These are phyloP conservation scores for Ornithoptera alexandrae DNA, from an alignment of 2,888 invertebrate genomes.

Conservation along the genomic window DNA sequence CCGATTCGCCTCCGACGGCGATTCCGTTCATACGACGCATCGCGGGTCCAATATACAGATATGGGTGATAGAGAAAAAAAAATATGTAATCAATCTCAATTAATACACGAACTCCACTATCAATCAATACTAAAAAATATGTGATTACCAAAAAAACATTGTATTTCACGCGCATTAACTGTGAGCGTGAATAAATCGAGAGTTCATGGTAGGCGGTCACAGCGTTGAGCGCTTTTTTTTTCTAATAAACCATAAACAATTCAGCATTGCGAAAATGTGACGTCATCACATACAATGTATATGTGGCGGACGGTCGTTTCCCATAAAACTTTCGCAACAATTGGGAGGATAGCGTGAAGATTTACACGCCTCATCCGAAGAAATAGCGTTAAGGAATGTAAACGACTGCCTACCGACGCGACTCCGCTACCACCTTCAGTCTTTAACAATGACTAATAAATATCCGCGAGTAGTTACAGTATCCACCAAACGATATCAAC, in stretches of 20 bases:
- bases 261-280: slow-evolving; percentile 15
- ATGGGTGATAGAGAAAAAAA: not conserved
- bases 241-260: slow-evolving; percentile 22
- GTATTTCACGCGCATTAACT: slow-evolving; percentile 12
- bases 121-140: not conserved
- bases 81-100: slow-evolving; percentile 10
- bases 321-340: slow-evolving; percentile 31
- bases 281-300: slow-evolving; percentile 23
- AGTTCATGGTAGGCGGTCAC: not conserved
- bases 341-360: slow-evolving; percentile 27
- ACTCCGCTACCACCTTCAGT: slow-evolving; percentile 22
- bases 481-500: not conserved
- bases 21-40: slow-evolving; percentile 33
- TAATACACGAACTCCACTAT: not conserved
- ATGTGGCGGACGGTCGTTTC: slow-evolving; percentile 10
- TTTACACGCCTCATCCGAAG: slow-evolving; percentile 27
- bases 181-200: slow-evolving; percentile 3
- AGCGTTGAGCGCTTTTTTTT: slow-evolving; percentile 3
- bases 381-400: slow-evolving; percentile 22
- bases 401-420: slow-evolving; percentile 12
- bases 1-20: slow-evolving; percentile 29
- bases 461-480: not conserved
- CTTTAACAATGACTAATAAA: slow-evolving; percentile 20
- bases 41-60: slow-evolving; percentile 34
- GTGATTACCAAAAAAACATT: not conserved